Evolutionary conservation across 2,113 vertebrate species (phyloP).

Genomic region (Salminus brasiliensis): DNA sequence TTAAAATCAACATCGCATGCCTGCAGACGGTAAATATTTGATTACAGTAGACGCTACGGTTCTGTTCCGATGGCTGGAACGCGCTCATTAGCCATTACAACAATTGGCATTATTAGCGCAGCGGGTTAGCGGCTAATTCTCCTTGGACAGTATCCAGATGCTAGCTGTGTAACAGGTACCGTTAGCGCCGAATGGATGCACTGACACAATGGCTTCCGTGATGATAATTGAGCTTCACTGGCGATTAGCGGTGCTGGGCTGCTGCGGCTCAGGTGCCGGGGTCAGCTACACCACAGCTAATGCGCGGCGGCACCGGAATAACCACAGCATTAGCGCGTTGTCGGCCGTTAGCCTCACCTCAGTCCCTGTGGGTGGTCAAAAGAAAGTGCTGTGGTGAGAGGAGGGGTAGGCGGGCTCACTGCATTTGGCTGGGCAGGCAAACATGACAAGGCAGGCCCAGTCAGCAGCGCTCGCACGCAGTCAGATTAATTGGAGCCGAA

Average conservation of each 20-base stretch:
- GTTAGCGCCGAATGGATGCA: conserved; percentile 38
- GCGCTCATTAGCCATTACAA: conserved; percentile 42
- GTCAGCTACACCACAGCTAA: conserved; percentile 78
- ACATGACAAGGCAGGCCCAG: conserved; percentile 72
- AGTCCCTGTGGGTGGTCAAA: conserved; percentile 63
- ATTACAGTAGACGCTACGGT: conserved; percentile 13
- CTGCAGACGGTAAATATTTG: conserved; percentile 36
- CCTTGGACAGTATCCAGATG: conserved; percentile 47
- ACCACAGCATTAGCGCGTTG: conserved; percentile 78
- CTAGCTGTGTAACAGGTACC: conserved; percentile 37
- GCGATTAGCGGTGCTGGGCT: conserved; percentile 54
- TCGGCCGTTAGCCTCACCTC: conserved; percentile 67
- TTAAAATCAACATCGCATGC: conserved; percentile 34
- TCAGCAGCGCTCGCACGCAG: conserved; percentile 81
- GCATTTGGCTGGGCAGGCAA: conserved; percentile 59
- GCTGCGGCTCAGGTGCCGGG: conserved; percentile 42
- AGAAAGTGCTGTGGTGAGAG: not conserved
- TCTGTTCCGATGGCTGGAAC: not conserved
- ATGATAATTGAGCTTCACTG: conserved; percentile 87
- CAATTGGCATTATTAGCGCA: conserved; percentile 38
- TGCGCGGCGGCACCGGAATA: conserved; percentile 80
- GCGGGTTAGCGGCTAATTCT: conserved; percentile 15
- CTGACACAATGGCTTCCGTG: conserved; percentile 37
- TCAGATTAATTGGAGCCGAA: conserved; percentile 85
- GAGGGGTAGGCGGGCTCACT: not conserved